Evolutionary conservation across 1,140 invertebrate species (phyloP), one percentile per base, ranked within the genome.

Genomic region (Pogonomyrmex californicus): DNA sequence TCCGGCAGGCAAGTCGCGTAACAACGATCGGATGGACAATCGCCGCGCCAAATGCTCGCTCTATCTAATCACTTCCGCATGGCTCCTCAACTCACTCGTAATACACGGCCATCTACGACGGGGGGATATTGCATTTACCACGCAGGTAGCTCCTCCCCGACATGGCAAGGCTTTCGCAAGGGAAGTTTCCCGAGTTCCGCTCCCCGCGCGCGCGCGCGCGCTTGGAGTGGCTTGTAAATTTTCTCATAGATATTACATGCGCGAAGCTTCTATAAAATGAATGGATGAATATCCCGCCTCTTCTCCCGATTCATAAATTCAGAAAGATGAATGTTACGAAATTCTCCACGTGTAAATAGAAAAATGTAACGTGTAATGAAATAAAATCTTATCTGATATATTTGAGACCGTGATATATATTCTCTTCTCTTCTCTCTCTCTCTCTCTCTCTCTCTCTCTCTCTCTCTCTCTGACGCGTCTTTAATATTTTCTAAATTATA

Each of bases 211-310:
- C n/a, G n/a, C n/a, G n/a, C n/a, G n/a, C 14, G 30, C 41, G 10
- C 6, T 12, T 14, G 65, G 54, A 60, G 41, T 60, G 41, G 41
- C 68, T 75, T 83, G 56, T 83, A 75, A 83, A 83, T 83, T 83
- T 83, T 60, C 54, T 75, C 68, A 58, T 83, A 70, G 79, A 82
- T 75, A 62, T 73, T 75, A 83, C 41, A 83, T 49, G 41, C 41
- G 66, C 51, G 17, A 36, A 83, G 79, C 68, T 73, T 83, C 44
- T 73, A 38, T 83, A 60, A 62, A 60, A 83, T 62, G 30, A 56
- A 60, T 17, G 17, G 17, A 63, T 23, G 33, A 47, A 70, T 41
- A 58, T 83, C 30, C 7, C n/a, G 14, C 2, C 5, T 23, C 17
- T 56, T 36, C 7, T 54, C n/a, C n/a, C 12, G 12, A 83, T 60